Evolutionary conservation across 2,888 invertebrate genomes (phyloP), one percentile per base, ranked within the genome.

Genomic region (Spodoptera exigua): DNA sequence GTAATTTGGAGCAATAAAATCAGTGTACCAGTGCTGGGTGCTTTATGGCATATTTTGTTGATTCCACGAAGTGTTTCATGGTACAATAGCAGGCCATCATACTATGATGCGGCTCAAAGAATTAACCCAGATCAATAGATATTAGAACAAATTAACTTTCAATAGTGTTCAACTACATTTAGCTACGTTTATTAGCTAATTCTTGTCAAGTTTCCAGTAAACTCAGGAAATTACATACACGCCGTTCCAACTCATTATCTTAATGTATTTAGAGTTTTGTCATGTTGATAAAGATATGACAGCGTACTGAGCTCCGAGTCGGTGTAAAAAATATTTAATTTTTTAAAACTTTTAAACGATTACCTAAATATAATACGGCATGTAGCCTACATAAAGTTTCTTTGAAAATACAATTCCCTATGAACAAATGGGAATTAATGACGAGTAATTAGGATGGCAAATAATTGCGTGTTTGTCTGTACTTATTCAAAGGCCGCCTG

Each of bases 1-100:
- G 80, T 87, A 85, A 86, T 87, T 88, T 84, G 70, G 70, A 74
- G 84, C 83, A 81, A 86, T 88, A 85, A 85, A 87, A 80, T 78
- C 62, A 72, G 54, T 68, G 67, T 62, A 68, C 43, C 51, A 59
- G 62, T 56, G 45, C 32, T 65, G 45, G 64, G 61, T 71, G 70
- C 65, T 70, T 70, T 76, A 70, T 73, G 67, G 62, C 40, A 57
- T 76, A 70, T 70, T 76, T 71, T 47, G 61, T 68, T 55, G 49
- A 63, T 78, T 81, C 80, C 63, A 60, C 70, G 79, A 80, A 81
- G 49, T 52, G 47, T 65, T 49, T 52, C 61, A 72, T 57, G 51
- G 64, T 59, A 68, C 54, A 66, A 68, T 63, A 58, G 59, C 57
- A 27, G 39, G 48, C 47, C 43, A 70, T 17, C 59, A 60, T 66